Conservation (phyloP, 2,888 invertebrate genomes). For the Ectemnius cavifrons region DNA sequence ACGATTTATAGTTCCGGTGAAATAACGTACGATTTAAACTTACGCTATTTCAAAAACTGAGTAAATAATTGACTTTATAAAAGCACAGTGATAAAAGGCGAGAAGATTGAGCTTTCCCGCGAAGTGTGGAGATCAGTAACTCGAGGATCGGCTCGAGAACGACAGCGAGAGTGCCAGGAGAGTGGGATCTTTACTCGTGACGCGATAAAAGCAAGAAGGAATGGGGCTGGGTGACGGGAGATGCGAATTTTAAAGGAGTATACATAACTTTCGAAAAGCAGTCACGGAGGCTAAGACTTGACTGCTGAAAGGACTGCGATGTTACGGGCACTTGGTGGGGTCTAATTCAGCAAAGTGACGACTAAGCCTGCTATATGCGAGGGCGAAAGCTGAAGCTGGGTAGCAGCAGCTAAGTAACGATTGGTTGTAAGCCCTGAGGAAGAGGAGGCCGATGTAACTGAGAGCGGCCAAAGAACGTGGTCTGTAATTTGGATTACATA, state of each 20-base stretch:
- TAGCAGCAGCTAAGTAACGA: constrained; percentile 65
- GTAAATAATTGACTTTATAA: no score
- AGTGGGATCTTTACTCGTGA: constrained; percentile 15
- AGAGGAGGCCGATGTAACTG: background rate
- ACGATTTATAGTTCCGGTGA: no score
- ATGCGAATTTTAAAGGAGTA: constrained; percentile 36
- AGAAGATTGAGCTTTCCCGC: no score
- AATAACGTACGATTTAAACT: no score
- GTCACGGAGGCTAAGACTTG: constrained; percentile 40
- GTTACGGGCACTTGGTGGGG: constrained; percentile 56
- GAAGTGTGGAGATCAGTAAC: no score
- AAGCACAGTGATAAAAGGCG: no score
- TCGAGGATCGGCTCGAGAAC: background rate
- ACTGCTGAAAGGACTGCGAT: constrained; percentile 40
- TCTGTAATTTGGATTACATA: constrained; percentile 58
- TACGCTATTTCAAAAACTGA: no score
- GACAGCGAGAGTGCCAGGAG: background rate
- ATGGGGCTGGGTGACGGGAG: constrained; percentile 18
- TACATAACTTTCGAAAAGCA: constrained; percentile 35
- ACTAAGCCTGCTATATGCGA: constrained; percentile 73
- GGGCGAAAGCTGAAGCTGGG: constrained; percentile 69
- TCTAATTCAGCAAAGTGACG: constrained; percentile 74
- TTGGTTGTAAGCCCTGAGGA: constrained; percentile 32
- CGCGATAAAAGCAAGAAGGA: constrained; percentile 29
- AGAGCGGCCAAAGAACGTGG: constrained; percentile 40